phyloP scores from a whole-genome alignment of 2,113 vertebrate genomes.

The Pimephales promelas region DNA sequence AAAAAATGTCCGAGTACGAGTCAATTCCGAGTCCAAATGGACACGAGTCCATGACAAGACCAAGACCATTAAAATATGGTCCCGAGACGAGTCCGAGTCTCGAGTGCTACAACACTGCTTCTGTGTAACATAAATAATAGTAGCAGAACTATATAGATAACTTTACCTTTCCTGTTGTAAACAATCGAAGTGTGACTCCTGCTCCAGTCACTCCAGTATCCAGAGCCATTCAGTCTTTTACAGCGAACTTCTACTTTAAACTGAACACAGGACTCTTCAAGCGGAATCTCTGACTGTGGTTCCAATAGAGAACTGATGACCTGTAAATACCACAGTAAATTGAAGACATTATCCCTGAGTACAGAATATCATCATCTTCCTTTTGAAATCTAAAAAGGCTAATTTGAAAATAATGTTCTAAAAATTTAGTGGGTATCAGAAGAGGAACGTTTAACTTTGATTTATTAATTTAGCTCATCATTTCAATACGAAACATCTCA shows the following conservation, averaged over 20 bases:
- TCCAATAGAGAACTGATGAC: constrained; percentile 57
- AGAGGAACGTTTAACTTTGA: background rate
- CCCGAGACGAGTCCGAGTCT: too few relatives aligned
- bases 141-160: background rate
- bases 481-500: constrained; percentile 10
- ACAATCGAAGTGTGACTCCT: constrained; percentile 67
- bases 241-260: constrained; percentile 84
- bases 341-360: constrained; percentile 6
- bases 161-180: constrained; percentile 81
- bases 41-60: too few relatives aligned
- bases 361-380: background rate
- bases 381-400: background rate
- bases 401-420: background rate
- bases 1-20: too few relatives aligned
- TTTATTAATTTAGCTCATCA: background rate
- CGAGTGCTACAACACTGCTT: too few relatives aligned
- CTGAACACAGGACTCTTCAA: constrained; percentile 75
- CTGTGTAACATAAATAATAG: background rate
- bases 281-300: constrained; percentile 46
- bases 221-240: constrained; percentile 65
- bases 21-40: too few relatives aligned
- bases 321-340: constrained; percentile 59
- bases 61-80: too few relatives aligned
- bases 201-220: constrained; percentile 92
- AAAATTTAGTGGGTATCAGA: background rate